Evolutionary conservation across 2,888 invertebrate genomes (phyloP).

Genomic region (Onthophagus sagittarius): DNA sequence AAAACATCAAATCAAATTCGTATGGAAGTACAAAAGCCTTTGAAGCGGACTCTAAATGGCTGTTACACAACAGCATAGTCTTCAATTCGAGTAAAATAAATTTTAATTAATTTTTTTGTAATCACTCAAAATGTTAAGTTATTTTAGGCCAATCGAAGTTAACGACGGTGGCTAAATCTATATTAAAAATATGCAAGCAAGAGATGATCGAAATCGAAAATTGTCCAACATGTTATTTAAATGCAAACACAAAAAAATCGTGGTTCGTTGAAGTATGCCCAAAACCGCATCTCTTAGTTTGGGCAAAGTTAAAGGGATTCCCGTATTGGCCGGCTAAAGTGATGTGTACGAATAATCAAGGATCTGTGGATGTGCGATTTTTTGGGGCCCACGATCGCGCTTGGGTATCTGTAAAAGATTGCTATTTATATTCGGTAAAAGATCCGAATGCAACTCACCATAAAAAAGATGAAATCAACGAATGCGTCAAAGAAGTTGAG

Average conservation of each 20-base stretch:
- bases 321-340: constrained; percentile 98
- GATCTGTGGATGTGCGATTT: constrained; percentile 84
- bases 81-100: constrained; percentile 77
- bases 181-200: constrained; percentile 80
- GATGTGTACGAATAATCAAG: constrained; percentile 62
- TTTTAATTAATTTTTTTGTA: not conserved
- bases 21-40: constrained; percentile 90
- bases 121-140: constrained; percentile 17
- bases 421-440: constrained; percentile 76
- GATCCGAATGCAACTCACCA: constrained; percentile 65
- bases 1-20: constrained; percentile 68
- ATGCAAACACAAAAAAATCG: constrained; percentile 75
- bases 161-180: constrained; percentile 69
- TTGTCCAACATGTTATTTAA: constrained; percentile 87
- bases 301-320: constrained; percentile 96
- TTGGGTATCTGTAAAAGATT: constrained; percentile 82
- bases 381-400: constrained; percentile 94
- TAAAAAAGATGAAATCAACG: constrained; percentile 57
- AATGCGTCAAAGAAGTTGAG: constrained; percentile 70
- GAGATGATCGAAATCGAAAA: constrained; percentile 92
- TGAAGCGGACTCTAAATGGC: constrained; percentile 87
- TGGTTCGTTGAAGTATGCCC: constrained; percentile 94
- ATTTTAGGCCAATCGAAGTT: constrained; percentile 70
- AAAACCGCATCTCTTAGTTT: constrained; percentile 84
- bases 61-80: constrained; percentile 87